phyloP scores from a whole-genome alignment of 2,888 invertebrate species.

The Panopea generosa region DNA sequence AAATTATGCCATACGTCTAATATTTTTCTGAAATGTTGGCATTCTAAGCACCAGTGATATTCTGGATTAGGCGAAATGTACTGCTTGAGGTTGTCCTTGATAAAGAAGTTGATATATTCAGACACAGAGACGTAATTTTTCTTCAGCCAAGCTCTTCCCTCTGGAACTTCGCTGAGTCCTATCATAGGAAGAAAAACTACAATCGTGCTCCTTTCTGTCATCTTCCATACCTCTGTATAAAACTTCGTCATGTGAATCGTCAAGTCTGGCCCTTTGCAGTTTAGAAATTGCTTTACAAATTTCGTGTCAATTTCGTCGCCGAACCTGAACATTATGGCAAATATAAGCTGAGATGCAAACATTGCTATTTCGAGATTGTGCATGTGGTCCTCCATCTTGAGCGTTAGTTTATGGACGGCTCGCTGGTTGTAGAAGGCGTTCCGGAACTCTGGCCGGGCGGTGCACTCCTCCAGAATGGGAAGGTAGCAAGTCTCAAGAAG shows the following conservation, averaged over 20 bases:
- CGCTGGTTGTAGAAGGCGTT: constrained; percentile 63
- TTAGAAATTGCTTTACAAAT: constrained; percentile 70
- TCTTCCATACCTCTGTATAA: constrained; percentile 50
- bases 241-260: constrained; percentile 64
- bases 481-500: constrained; percentile 45
- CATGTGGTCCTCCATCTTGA: constrained; percentile 49
- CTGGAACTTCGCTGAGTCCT: constrained; percentile 64
- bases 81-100: constrained; percentile 41
- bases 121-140: constrained; percentile 65
- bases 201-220: constrained; percentile 38
- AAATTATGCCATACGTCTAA: constrained; percentile 64
- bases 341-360: constrained; percentile 53
- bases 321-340: constrained; percentile 65
- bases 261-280: constrained; percentile 70
- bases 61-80: constrained; percentile 32
- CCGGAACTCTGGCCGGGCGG: constrained; percentile 42
- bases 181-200: constrained; percentile 72
- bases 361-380: constrained; percentile 49
- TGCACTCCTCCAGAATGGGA: constrained; percentile 55
- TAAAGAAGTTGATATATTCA: constrained; percentile 51
- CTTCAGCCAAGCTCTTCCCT: constrained; percentile 74
- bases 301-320: constrained; percentile 61
- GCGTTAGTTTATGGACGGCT: constrained; percentile 60
- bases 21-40: constrained; percentile 32
- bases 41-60: constrained; percentile 27